Evolutionary conservation across 2,113 vertebrate genomes (phyloP).

Genomic region (Neoarius graeffei): DNA sequence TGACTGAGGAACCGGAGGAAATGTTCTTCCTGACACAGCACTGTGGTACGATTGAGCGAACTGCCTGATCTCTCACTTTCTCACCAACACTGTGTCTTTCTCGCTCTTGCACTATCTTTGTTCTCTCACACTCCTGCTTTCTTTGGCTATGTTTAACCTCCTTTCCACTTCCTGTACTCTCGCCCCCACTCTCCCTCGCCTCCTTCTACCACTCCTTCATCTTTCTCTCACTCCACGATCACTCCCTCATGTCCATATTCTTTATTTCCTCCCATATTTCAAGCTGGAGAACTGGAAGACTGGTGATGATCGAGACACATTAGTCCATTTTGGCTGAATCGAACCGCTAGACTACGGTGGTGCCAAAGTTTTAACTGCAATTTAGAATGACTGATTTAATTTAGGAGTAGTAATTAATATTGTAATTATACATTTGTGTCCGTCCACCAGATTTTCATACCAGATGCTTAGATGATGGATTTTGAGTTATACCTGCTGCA

Average conservation of each 20-base stretch:
- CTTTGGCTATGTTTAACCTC: background rate
- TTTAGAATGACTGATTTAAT: background rate
- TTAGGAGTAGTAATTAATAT: background rate
- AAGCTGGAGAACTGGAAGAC: background rate
- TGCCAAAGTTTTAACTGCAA: background rate
- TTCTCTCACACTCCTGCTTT: conserved; percentile 5
- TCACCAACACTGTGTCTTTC: background rate
- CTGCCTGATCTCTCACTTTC: background rate
- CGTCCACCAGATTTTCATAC: too few relatives aligned
- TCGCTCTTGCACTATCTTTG: background rate
- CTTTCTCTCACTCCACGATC: background rate
- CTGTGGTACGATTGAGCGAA: background rate
- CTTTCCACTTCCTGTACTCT: background rate
- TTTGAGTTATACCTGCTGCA: too few relatives aligned
- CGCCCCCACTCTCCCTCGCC: background rate
- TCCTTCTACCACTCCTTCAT: background rate
- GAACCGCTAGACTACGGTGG: background rate
- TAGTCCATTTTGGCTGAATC: too few relatives aligned
- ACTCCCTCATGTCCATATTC: background rate
- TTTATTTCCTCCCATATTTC: background rate
- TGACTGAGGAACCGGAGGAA: background rate
- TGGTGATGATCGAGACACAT: too few relatives aligned
- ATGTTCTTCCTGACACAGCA: conserved; percentile 18
- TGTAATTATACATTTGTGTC: too few relatives aligned
- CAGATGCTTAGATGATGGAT: too few relatives aligned